Base-by-base conservation (phyloP, 2,113 vertebrate genomes). In the Arothron firmamentum region DNA sequence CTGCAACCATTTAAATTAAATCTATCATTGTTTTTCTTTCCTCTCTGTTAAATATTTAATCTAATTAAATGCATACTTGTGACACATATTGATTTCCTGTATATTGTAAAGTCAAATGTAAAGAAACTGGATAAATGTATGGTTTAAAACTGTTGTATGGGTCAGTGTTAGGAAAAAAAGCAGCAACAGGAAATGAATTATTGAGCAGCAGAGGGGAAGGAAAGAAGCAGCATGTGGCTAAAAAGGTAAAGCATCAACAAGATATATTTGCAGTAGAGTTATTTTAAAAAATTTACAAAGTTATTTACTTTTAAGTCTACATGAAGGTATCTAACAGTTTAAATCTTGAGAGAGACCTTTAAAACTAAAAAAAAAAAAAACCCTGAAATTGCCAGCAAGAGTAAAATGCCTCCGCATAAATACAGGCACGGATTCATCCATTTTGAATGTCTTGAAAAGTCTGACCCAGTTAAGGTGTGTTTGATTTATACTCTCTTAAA, bases 381-480 rank as follows among this genome's bases (percentile, higher is more conserved):
- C 3, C 21, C 21, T 1, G 15, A 5, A 45, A 17, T 45, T 45
- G 14, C 43, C 16, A 19, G 47, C n/a, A 18, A 20, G 17, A 5
- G 25, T 28, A 28, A 17, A 17, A 19, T 61, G 64, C 61, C 58
- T 65, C 55, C 62, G 70, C 74, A 67, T 66, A 75, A 73, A 63
- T 9, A 61, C 10, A 72, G 52, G 65, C 59, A 72, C 59, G 70
- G 5, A 43, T 70, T 81, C 79, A 83, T 84, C 65, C 63, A 72
- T 83, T 74, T 78, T 83, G 65, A 72, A 84, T 84, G 74, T 78
- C 72, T 74, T 79, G 56, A 83, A 74, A 68, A 56, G 66, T 74
- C 72, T 80, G 81, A 75, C 77, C 84, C 51, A 78, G 74, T 86
- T 86, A 56, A 74, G 59, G 78, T 78, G 81, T 50, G 59, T 72